Evolutionary conservation across 2,113 vertebrate genomes (phyloP).

Genomic region (Malurus melanocephalus): DNA sequence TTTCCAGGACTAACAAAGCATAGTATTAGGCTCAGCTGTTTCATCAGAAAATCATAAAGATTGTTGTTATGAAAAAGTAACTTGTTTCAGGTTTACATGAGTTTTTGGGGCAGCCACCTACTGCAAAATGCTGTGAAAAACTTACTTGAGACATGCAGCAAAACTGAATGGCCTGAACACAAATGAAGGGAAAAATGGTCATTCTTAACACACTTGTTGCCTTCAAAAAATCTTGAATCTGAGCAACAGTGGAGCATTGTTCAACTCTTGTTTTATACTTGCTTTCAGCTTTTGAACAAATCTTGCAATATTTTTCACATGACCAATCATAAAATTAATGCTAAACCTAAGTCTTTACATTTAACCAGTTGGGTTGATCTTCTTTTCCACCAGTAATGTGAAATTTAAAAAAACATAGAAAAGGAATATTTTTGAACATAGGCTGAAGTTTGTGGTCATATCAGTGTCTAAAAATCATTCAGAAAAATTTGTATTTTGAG

Average conservation of each 20-base stretch:
- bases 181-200: background rate
- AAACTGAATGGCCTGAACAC: background rate
- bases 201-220: background rate
- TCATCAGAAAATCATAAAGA: background rate
- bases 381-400: background rate
- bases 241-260: background rate
- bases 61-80: background rate
- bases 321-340: background rate
- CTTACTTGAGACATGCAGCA: background rate
- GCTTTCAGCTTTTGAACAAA: background rate
- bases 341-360: background rate
- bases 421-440: background rate
- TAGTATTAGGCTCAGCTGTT: background rate
- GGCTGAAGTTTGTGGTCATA: background rate
- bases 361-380: background rate
- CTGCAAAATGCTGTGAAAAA: background rate
- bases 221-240: background rate
- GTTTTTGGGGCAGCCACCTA: background rate
- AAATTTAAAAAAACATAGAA: background rate
- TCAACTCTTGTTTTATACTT: background rate
- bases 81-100: background rate
- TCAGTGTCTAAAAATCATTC: background rate
- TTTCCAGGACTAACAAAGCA: background rate
- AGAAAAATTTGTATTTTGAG: background rate
- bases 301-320: background rate